A percentile compares a stretch with the other conserved stretches of the same genome.
Evolutionary conservation across 2,797 vertebrate genomes (phyloP).

Genomic region (Coccyzus lansbergi): DNA sequence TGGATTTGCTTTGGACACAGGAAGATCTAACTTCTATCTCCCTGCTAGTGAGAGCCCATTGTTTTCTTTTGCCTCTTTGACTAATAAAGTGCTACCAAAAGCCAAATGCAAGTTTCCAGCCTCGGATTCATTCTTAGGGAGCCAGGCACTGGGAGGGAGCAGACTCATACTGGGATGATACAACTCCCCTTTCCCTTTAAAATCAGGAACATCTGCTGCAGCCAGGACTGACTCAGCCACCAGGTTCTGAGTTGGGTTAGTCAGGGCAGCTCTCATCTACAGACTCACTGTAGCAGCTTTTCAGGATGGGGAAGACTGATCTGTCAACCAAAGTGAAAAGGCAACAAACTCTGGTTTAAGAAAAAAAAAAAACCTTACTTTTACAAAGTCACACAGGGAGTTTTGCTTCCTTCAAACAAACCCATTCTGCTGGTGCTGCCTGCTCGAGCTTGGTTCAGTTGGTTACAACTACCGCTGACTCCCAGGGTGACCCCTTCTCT

Average conservation of each 20-base stretch:
- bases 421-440: not conserved
- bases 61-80: not conserved
- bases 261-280: conserved; percentile 43
- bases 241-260: conserved; percentile 58
- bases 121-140: not conserved
- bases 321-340: not conserved
- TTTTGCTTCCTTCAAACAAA: not conserved
- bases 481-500: not conserved
- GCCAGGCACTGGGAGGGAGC: conserved; percentile 16
- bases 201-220: conserved; percentile 66
- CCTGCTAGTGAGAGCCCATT: not conserved
- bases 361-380: not conserved
- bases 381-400: not conserved
- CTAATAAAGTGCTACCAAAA: conserved; percentile 46
- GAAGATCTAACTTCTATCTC: conserved; percentile 9
- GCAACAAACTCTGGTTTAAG: not conserved
- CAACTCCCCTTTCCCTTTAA: conserved; percentile 39
- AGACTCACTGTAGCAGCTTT: not conserved
- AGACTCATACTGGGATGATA: conserved; percentile 19
- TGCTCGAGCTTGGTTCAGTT: not conserved
- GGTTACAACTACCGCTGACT: accelerated
- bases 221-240: conserved; percentile 1
- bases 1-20: not conserved
- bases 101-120: not conserved
- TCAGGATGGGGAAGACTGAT: not conserved